Conservation (phyloP, 2,113 vertebrate genomes). For the Heteronetta atricapilla region DNA sequence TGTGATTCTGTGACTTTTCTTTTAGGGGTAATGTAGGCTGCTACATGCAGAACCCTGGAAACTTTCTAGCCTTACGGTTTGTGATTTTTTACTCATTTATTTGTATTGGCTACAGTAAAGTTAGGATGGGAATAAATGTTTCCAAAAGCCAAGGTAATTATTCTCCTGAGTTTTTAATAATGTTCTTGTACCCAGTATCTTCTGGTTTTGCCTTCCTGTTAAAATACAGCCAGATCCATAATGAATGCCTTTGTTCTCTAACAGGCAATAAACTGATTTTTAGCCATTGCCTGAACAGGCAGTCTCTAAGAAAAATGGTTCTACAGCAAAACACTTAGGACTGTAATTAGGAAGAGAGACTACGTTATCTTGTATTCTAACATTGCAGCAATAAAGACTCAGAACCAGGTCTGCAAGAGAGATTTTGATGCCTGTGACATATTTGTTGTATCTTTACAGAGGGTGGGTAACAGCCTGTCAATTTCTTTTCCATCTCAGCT, state of each 20-base stretch:
- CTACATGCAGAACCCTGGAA: neutral
- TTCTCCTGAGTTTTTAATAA: neutral
- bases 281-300: neutral
- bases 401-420: neutral
- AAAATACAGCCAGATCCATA: neutral
- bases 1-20: neutral
- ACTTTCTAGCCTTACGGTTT: neutral
- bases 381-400: neutral
- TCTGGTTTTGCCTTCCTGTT: neutral
- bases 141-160: neutral
- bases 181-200: neutral
- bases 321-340: neutral
- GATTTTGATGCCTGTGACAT: neutral
- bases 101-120: neutral
- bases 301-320: neutral
- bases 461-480: rapidly evolving
- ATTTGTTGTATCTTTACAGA: rapidly evolving
- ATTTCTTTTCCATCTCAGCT: neutral
- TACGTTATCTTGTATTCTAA: neutral
- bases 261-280: neutral
- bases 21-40: neutral
- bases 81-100: neutral
- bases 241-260: neutral
- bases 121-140: neutral
- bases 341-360: neutral